These are phyloP conservation scores for Dissostichus mawsoni DNA, from an alignment of 2,113 vertebrate genomes.

Conservation along the genomic window DNA sequence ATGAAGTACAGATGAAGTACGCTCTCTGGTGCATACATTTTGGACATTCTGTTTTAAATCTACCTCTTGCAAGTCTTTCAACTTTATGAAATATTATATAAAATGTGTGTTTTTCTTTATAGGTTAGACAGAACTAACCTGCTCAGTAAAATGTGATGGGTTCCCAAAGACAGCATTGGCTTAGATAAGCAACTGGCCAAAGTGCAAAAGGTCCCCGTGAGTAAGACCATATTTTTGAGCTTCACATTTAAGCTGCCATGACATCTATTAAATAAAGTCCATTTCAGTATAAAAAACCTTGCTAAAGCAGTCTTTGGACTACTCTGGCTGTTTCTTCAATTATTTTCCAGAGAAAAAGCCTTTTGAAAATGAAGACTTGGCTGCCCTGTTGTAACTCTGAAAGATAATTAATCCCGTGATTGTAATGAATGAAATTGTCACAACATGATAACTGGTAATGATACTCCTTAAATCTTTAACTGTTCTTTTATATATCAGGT, in stretches of 20 bases:
- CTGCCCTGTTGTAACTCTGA: slow-evolving; percentile 15
- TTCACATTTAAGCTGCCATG: slow-evolving; percentile 46
- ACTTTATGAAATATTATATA: slow-evolving; percentile 4
- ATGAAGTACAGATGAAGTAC: background rate
- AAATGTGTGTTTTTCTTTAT: background rate
- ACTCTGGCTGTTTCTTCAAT: background rate
- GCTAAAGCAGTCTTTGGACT: slow-evolving; percentile 2
- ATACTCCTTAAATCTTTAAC: slow-evolving; percentile 41
- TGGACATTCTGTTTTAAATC: slow-evolving; percentile 13
- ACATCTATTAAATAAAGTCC: slow-evolving; percentile 46
- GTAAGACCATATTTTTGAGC: slow-evolving; percentile 25
- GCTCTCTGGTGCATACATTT: background rate
- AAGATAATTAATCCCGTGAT: slow-evolving; percentile 52
- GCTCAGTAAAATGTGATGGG: slow-evolving; percentile 22
- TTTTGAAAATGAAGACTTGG: slow-evolving; percentile 40
- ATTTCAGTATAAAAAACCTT: slow-evolving; percentile 33
- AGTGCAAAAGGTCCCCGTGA: slow-evolving; percentile 4
- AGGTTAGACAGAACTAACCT: slow-evolving; percentile 14
- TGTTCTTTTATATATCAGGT: slow-evolving; percentile 24
- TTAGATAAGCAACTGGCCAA: slow-evolving; percentile 17
- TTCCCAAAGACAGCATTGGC: slow-evolving; percentile 8
- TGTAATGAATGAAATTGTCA: slow-evolving; percentile 62
- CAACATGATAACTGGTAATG: slow-evolving; percentile 27
- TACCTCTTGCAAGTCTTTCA: background rate
- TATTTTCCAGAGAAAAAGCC: slow-evolving; percentile 9